phyloP scores from a whole-genome alignment of 35 echinoderm and acorn worm genomes.

The Diadema setosum region DNA sequence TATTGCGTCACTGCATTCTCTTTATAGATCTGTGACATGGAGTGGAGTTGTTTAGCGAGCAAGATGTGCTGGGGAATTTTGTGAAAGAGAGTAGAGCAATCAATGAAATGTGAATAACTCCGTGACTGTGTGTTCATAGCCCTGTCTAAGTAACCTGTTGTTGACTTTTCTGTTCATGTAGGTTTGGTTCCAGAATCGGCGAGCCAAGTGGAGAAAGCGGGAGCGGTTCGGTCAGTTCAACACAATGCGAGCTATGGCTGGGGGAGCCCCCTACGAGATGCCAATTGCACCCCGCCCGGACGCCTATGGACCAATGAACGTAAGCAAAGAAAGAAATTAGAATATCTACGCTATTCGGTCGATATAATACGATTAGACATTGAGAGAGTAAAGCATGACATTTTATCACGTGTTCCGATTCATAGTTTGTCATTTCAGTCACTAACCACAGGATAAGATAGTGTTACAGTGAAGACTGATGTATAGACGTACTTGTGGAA shows the following conservation, averaged over 20 bases:
- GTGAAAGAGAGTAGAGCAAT: no score
- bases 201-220: conserved; percentile 91
- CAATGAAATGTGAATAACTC: no score
- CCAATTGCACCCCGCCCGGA: conserved; percentile 80
- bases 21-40: no score
- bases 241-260: conserved; percentile 75
- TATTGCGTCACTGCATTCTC: no score
- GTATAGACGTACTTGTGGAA: neutral
- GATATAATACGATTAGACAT: neutral
- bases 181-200: conserved; percentile 98
- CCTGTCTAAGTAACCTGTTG: no score
- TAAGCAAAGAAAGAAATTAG: neutral
- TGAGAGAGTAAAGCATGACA: neutral
- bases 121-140: no score
- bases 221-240: conserved; percentile 93
- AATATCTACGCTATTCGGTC: neutral
- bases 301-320: conserved; percentile 48
- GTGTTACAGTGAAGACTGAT: neutral
- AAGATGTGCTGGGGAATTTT: no score
- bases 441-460: neutral
- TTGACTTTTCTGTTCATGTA: neutral
- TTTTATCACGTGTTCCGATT: neutral
- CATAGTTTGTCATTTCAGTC: neutral
- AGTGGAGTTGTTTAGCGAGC: no score
- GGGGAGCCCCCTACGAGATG: conserved; percentile 84